phyloP scores from a whole-genome alignment of 2,797 vertebrate species.

The Sandelia bainsii region DNA sequence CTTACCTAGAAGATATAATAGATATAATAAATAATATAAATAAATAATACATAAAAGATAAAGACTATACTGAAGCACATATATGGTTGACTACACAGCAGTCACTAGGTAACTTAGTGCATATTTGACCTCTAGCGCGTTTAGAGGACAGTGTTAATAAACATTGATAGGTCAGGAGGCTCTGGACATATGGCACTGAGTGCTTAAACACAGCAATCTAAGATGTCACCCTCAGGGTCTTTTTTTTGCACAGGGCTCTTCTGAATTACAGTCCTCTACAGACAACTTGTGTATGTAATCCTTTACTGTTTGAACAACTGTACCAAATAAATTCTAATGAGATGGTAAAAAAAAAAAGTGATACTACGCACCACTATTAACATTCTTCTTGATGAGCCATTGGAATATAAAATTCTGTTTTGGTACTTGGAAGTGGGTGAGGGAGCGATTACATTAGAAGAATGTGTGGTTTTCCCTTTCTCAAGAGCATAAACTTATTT shows the following conservation, averaged over 20 bases:
- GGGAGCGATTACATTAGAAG: conserved; percentile 41
- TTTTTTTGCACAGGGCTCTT: conserved; percentile 25
- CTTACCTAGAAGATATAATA: not conserved
- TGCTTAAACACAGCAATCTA: conserved; percentile 47
- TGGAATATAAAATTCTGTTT: conserved; percentile 55
- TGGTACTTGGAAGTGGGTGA: conserved; percentile 19
- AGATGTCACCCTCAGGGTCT: conserved; percentile 27
- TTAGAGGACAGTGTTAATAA: conserved; percentile 52
- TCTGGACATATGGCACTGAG: conserved; percentile 45
- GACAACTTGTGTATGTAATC: conserved; percentile 38
- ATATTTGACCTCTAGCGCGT: conserved; percentile 17
- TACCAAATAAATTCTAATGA: conserved; percentile 61
- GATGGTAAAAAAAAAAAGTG: conserved; percentile 48
- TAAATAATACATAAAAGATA: not conserved
- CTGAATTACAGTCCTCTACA: conserved; percentile 35
- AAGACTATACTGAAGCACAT: not conserved
- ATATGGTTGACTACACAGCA: not conserved
- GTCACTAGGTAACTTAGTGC: not conserved
- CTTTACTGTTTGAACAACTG: conserved; percentile 55
- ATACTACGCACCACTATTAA: conserved; percentile 34
- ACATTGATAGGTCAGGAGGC: conserved; percentile 35
- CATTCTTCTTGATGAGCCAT: conserved; percentile 48
- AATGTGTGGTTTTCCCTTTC: conserved; percentile 40
- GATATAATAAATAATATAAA: no score
- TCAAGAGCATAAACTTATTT: conserved; percentile 52